phyloP scores from a whole-genome alignment of 2,113 vertebrate genomes.

The Columbina picui region DNA sequence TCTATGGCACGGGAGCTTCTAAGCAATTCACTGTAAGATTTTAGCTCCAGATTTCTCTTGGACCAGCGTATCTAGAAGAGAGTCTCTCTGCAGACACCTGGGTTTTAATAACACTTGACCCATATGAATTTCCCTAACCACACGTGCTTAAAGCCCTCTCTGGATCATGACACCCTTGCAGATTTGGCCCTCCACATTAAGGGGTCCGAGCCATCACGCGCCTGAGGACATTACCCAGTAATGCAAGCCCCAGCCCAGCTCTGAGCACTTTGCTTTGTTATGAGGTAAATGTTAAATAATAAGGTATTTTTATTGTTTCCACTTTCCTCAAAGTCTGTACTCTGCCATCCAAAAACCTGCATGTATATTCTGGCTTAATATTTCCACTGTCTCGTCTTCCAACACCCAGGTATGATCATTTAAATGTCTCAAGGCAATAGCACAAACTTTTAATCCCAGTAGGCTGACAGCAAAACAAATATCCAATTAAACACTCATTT shows the following conservation, averaged over 20 bases:
- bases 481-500: not conserved
- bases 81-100: not conserved
- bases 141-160: not conserved
- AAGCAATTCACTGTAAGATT: not conserved
- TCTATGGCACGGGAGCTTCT: not conserved
- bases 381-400: not conserved
- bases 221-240: not conserved
- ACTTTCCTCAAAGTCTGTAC: not conserved
- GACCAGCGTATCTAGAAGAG: not conserved
- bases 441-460: not conserved
- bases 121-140: not conserved
- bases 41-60: not conserved
- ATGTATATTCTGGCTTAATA: not conserved
- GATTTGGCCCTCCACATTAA: not conserved
- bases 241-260: not conserved
- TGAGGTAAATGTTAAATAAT: not conserved
- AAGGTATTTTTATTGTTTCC: not conserved
- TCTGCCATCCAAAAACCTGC: not conserved
- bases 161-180: not conserved
- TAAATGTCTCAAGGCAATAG: not conserved
- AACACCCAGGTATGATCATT: not conserved
- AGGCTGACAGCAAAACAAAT: conserved; percentile 6
- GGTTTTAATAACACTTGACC: not conserved
- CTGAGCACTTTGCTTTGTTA: not conserved
- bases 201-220: not conserved